Percentiles rank a stretch among this genome's conserved stretches.
These are phyloP conservation scores for Prinia subflava DNA, from an alignment of 2,113 vertebrate genomes.

Conservation along the genomic window DNA sequence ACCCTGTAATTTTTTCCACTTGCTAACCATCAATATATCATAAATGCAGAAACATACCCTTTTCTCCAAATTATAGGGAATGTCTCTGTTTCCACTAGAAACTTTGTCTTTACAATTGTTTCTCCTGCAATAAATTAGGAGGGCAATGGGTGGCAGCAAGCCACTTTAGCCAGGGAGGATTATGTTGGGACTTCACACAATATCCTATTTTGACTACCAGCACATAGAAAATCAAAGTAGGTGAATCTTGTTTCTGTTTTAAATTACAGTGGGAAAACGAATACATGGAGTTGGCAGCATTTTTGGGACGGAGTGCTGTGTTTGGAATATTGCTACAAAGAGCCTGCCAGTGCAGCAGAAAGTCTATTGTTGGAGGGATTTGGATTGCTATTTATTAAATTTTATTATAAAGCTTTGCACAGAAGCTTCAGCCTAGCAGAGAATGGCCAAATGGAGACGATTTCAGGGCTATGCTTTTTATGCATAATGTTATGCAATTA, in stretches of 20 bases:
- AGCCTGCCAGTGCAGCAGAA: conserved; percentile 49
- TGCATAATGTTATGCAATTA: background rate
- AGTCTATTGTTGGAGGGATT: conserved; percentile 52
- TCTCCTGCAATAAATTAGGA: conserved; percentile 46
- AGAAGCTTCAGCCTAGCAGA: conserved; percentile 31
- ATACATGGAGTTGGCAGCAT: conserved; percentile 13
- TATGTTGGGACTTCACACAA: background rate
- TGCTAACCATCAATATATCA: conserved; percentile 10
- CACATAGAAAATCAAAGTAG: background rate
- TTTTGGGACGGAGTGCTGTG: background rate
- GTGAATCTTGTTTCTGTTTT: conserved; percentile 50
- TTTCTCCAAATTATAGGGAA: conserved; percentile 50
- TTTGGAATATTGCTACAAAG: conserved; percentile 53
- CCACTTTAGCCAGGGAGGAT: conserved; percentile 31
- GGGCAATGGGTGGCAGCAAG: conserved; percentile 51
- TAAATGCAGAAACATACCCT: conserved; percentile 38
- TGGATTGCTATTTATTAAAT: conserved; percentile 34
- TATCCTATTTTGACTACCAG: conserved; percentile 35
- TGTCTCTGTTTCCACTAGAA: conserved; percentile 29
- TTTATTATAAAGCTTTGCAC: conserved; percentile 13
- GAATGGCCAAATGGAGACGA: background rate
- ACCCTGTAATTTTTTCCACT: conserved; percentile 44
- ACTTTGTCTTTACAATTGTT: conserved; percentile 11
- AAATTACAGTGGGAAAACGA: conserved; percentile 49
- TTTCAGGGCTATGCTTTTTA: background rate